phyloP scores from a whole-genome alignment of 2,113 vertebrate genomes.

The Pseudopodoces humilis region DNA sequence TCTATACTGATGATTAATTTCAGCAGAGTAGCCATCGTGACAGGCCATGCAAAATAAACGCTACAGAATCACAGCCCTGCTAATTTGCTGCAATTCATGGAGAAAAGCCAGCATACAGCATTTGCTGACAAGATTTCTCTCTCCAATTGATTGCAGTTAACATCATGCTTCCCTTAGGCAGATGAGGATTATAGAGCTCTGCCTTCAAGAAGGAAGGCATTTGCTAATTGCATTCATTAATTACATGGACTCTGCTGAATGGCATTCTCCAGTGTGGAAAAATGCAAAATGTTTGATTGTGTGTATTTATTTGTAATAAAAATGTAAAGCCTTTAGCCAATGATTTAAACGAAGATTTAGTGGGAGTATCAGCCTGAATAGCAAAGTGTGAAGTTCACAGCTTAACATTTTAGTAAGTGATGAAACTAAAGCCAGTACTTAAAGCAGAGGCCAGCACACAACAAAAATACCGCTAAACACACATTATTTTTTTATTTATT shows the following conservation, averaged over 20 bases:
- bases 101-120: neutral
- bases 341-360: neutral
- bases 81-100: neutral
- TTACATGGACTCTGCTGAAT: neutral
- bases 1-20: neutral
- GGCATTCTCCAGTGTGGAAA: neutral
- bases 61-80: neutral
- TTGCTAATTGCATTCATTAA: neutral
- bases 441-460: neutral
- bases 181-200: neutral
- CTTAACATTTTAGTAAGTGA: fast-evolving
- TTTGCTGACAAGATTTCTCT: neutral
- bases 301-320: neutral
- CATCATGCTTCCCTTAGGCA: neutral
- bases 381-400: neutral
- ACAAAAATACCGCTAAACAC: neutral
- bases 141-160: neutral
- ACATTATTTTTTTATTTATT: neutral
- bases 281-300: neutral
- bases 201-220: neutral
- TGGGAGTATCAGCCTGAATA: neutral
- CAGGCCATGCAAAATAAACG: neutral
- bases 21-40: neutral
- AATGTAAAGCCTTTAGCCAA: neutral
- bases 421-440: neutral